Conservation (phyloP, 2,888 invertebrate genomes). For the Drosophila seclusa region DNA sequence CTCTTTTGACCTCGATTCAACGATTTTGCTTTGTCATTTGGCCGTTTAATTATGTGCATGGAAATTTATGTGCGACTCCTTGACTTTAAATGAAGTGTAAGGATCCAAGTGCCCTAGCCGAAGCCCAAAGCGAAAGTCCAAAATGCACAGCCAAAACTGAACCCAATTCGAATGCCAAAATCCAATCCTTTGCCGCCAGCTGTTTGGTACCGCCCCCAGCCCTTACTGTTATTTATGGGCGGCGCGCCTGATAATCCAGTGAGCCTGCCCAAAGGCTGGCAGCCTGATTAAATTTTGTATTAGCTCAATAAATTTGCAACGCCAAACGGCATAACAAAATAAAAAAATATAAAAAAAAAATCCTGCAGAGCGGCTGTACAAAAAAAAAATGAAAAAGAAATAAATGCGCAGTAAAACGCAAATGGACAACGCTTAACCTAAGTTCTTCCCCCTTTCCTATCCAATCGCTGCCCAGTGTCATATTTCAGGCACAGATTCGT, state of each 20-base stretch:
- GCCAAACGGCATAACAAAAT: conserved; percentile 45
- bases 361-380: neutral
- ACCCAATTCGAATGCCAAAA: conserved; percentile 38
- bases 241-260: conserved; percentile 70
- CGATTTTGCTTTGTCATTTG: conserved; percentile 80
- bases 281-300: conserved; percentile 79
- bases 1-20: conserved; percentile 72
- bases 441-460: neutral
- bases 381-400: conserved; percentile 22
- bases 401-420: conserved; percentile 69
- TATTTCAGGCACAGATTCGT: conserved; percentile 63
- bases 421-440: conserved; percentile 71
- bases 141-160: conserved; percentile 3
- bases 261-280: conserved; percentile 54
- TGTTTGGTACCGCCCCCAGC: conserved; percentile 43
- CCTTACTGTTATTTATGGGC: conserved; percentile 67
- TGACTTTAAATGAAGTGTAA: conserved; percentile 78
- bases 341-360: neutral
- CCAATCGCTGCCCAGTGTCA: conserved; percentile 47
- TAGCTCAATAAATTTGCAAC: conserved; percentile 76
- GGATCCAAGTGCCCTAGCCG: conserved; percentile 38
- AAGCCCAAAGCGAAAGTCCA: conserved; percentile 8
- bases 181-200: conserved; percentile 70
- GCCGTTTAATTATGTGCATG: conserved; percentile 82
- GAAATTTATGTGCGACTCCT: conserved; percentile 78